Conservation (phyloP, 2,888 invertebrate species). For the Keiferia lycopersicella region DNA sequence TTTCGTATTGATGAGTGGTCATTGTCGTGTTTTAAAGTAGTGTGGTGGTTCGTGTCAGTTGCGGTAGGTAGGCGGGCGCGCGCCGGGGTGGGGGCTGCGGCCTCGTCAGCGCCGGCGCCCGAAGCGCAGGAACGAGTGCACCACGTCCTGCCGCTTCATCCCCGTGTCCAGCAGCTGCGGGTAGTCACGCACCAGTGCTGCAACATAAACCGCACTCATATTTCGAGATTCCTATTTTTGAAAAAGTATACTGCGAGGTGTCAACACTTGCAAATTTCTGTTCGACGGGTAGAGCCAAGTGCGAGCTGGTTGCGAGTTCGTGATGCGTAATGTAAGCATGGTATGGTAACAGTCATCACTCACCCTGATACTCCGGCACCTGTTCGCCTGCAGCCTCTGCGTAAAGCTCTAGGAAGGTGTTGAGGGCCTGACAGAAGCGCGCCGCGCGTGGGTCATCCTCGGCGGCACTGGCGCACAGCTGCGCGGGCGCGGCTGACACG, state of each 20-base stretch:
- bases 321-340: too few species aligned
- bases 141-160: conserved; percentile 92
- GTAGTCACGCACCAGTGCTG: conserved; percentile 76
- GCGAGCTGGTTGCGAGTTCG: too few species aligned
- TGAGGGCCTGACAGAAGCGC: conserved; percentile 84
- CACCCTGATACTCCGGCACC: conserved; percentile 78
- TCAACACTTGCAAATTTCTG: too few species aligned
- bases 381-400: conserved; percentile 83
- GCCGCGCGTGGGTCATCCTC: conserved; percentile 84
- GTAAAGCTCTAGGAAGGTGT: conserved; percentile 83
- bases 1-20: conserved; percentile 20
- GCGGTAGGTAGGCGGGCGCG: conserved; percentile 33
- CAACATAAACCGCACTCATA: conserved; percentile 1
- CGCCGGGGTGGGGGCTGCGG: conserved; percentile 28
- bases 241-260: too few species aligned
- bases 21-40: conserved; percentile 24
- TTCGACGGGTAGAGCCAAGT: too few species aligned
- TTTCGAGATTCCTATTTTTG: too few species aligned
- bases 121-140: conserved; percentile 94
- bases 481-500: conserved; percentile 64
- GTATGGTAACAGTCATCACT: neutral
- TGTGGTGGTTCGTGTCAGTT: conserved; percentile 34
- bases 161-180: conserved; percentile 83
- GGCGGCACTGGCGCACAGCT: conserved; percentile 82
- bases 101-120: conserved; percentile 87